Base-by-base conservation (phyloP, 1,140 invertebrate species). In the Leptestheria dahalacensis region DNA sequence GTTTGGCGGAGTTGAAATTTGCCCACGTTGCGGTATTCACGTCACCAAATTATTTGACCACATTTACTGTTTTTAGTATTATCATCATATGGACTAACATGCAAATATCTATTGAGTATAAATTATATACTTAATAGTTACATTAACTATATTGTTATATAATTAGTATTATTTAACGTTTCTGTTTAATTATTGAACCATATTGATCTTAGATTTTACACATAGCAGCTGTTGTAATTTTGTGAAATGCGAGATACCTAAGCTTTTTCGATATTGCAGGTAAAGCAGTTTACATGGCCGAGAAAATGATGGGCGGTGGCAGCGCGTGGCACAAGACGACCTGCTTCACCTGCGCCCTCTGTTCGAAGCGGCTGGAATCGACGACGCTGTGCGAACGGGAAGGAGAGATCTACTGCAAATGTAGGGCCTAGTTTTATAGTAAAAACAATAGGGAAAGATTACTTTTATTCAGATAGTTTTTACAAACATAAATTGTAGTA, bases 311-410 rank as follows among this genome's bases (percentile, higher is more conserved):
- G 64, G 72, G 68, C 23, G 72, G 69, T 4, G 72, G 72, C 62
- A 65, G 66, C 50, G 70, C 67, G 47, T 71, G 70, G 70, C 70
- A 71, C 60, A 71, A 71, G 55, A 66, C 61, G 15, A 70, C 67
- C 11, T 71, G 70, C 58, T 71, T 71, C 52, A 66, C 64, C 18
- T 71, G 70, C 51, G 62, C 62, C 24, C 63, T 61, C 33, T 79
- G 78, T 65, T 72, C 72, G 62, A 79, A 79, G 64, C 65, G 77
- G 65, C 66, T 79, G 48, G 78, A 79, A 63, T 77, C 75, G 48
- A 78, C 75, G 4, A 78, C 71, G 24, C 68, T 73, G 11, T 71
- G 71, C 50, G 74, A 76, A 57, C 74, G 78, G 58, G 74, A 76
- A 62, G 73, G 70, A 12, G 68, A 74, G 59, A 68, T 81, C 23